Evolutionary conservation across 2,888 invertebrate species (phyloP), one percentile per base, ranked within the genome.

Genomic region (Sinotaia quadrata): DNA sequence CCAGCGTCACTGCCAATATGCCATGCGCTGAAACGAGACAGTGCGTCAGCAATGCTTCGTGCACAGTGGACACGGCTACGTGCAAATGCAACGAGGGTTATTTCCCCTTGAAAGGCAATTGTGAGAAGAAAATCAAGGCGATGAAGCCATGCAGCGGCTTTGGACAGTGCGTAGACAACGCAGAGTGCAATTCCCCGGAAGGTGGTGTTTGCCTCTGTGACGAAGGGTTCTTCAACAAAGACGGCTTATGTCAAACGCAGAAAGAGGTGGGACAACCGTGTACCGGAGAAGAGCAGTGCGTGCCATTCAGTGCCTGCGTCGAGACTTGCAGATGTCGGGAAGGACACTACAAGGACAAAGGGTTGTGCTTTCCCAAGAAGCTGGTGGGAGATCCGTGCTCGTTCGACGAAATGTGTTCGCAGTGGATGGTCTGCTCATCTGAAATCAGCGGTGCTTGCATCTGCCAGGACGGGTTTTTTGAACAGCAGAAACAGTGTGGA

Each of bases 331-430:
- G 56, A 27, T 65, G 65, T 24, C 33, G 34, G 10, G 65, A 65
- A 4, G 65, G 65, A 10, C 47, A 57, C 54, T 71, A 59, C 54
- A 71, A 63, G 33, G 63, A 71, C 56, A 24, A 37, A 15, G 71
- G 71, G 0, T 29, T 31, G 33, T 71, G 71, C 27, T 57, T 52
- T 8, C 47, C 49, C 18, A 58, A 65, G 47, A 56, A 65, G 33
- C 62, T 59, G 36, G 56, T 41, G 12, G 60, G 56, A 4, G 71
- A 71, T 37, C 57, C 44, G n/a, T 72, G 72, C 54, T 68, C 68
- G 37, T 61, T 66, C 29, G 62, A 66, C 37, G 68, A 56, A n/a
- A 72, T 72, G 72, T 65, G 65, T 29, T 56, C 56, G 10, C 65
- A 65, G 56, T 44, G 65, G 44, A 65, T 65, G 65, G 34, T 65